phyloP scores from a whole-genome alignment of 2,797 vertebrate species.

The Vultur gryphus region DNA sequence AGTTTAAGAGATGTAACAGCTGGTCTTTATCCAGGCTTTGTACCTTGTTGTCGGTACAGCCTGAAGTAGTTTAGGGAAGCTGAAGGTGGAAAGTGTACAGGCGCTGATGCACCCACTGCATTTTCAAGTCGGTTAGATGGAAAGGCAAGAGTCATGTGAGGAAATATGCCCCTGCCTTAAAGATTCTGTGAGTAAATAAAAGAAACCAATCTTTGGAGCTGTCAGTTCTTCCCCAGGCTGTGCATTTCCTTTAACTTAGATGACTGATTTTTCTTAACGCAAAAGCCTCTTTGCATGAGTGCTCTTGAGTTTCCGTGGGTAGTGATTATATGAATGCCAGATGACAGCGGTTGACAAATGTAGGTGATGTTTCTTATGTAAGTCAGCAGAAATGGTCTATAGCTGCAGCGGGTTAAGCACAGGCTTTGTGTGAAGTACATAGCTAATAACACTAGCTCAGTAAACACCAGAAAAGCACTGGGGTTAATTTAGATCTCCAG shows the following conservation, averaged over 20 bases:
- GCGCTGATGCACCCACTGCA: fast-evolving
- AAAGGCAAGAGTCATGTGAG: not conserved
- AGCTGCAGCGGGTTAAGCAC: not conserved
- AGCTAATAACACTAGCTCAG: not conserved
- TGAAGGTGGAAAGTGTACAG: not conserved
- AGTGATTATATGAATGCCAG: not conserved
- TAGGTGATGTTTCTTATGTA: not conserved
- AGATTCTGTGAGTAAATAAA: not conserved
- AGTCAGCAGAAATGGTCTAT: not conserved
- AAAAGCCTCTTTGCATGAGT: not conserved
- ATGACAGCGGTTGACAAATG: not conserved
- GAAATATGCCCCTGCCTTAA: not conserved
- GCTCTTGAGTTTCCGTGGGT: not conserved
- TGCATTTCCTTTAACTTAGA: not conserved
- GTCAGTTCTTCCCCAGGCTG: not conserved
- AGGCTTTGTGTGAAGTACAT: not conserved
- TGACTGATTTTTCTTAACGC: not conserved
- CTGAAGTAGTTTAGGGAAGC: not conserved
- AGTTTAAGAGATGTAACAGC: not conserved
- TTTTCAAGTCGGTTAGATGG: not conserved
- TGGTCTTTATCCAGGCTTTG: not conserved
- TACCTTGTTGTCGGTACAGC: not conserved
- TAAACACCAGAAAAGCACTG: not conserved
- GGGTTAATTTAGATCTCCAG: conserved; percentile 43
- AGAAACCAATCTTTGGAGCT: not conserved